Conservation (phyloP, 2,888 invertebrate genomes). For the Diaphora mendica region DNA sequence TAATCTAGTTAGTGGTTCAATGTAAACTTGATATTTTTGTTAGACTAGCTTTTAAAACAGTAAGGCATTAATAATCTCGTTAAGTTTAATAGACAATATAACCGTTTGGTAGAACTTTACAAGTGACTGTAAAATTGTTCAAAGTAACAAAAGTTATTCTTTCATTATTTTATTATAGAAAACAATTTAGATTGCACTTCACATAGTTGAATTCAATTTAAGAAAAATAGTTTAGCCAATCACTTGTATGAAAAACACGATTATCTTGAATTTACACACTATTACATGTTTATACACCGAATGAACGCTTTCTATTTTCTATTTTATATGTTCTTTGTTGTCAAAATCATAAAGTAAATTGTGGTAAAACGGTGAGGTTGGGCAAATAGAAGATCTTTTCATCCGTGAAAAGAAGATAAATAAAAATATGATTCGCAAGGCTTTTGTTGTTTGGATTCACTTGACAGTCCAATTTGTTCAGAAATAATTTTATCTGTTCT, state of each 20-base stretch:
- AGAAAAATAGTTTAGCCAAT: neutral
- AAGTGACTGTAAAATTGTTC: too few species aligned
- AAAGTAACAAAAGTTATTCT: too few species aligned
- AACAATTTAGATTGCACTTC: too few species aligned
- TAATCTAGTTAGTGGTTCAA: too few species aligned
- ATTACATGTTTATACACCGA: neutral
- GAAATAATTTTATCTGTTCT: neutral
- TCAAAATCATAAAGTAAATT: neutral
- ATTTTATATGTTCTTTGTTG: neutral
- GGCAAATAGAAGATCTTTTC: neutral
- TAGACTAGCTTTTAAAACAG: too few species aligned
- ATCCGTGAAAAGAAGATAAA: neutral
- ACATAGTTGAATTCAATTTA: too few species aligned
- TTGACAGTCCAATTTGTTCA: neutral
- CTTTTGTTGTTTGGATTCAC: slow-evolving; percentile 1
- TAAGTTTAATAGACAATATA: too few species aligned
- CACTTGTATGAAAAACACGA: neutral
- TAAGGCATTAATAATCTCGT: too few species aligned
- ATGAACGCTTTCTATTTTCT: neutral
- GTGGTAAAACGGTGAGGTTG: neutral
- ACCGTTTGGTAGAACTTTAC: too few species aligned
- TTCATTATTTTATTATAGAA: too few species aligned
- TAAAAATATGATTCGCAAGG: neutral
- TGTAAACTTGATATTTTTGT: too few species aligned
- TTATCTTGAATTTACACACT: neutral